Conservation (phyloP, 2,797 vertebrate species). For the Clarias pachynema region DNA sequence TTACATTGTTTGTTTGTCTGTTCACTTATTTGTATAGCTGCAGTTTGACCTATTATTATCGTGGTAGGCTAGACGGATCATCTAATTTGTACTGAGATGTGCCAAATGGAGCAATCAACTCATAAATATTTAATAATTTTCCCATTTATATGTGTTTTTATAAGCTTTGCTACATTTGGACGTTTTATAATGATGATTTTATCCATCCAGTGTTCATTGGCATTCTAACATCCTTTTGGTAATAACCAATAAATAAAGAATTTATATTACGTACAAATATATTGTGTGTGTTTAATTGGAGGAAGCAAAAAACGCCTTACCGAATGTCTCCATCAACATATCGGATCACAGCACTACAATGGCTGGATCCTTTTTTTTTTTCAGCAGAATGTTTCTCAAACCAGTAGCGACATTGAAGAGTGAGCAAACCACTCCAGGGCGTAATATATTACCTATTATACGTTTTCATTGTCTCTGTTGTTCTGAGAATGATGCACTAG, state of each 20-base stretch:
- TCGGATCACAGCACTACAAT: not conserved
- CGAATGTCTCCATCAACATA: not conserved
- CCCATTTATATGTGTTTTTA: not conserved
- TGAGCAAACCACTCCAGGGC: not conserved
- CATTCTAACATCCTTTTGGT: constrained; percentile 15
- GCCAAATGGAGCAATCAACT: constrained; percentile 33
- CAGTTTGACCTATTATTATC: constrained; percentile 2
- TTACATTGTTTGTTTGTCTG: not conserved
- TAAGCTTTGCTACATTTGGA: constrained; percentile 19
- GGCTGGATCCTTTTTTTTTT: not conserved
- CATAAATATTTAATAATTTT: not conserved
- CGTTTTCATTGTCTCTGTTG: not conserved
- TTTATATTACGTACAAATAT: constrained; percentile 24
- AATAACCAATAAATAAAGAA: constrained; percentile 36
- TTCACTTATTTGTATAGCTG: constrained; percentile 6
- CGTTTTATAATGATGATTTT: constrained; percentile 8
- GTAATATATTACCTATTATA: not conserved
- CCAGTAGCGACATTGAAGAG: not conserved
- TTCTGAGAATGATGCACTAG: no score
- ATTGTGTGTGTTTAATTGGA: not conserved
- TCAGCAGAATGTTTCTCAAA: not conserved
- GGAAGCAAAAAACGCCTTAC: not conserved
- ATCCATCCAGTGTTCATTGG: constrained; percentile 4
- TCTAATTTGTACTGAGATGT: constrained; percentile 8
- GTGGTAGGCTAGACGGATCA: not conserved